Evolutionary conservation across 2,797 vertebrate species (phyloP).

Genomic region (Peromyscus nudipes): DNA sequence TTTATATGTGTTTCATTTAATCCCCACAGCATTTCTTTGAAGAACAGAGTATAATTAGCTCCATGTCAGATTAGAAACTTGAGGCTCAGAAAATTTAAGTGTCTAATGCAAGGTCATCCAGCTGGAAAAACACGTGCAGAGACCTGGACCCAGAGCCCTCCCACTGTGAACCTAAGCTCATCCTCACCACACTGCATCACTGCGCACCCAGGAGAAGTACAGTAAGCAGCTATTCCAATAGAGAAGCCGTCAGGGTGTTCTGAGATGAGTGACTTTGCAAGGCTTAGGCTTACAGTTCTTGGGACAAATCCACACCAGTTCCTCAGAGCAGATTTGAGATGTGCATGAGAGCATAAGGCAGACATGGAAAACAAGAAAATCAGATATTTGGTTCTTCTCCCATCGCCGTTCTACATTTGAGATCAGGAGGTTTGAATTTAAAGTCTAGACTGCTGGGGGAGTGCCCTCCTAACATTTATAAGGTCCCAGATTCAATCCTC

Average conservation of each 20-base stretch:
- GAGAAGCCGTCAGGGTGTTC: not conserved
- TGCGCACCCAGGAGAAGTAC: not conserved
- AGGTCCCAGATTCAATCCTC: not conserved
- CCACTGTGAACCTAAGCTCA: not conserved
- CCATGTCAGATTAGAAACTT: conserved; percentile 23
- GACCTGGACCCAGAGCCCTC: not conserved
- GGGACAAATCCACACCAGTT: conserved; percentile 20
- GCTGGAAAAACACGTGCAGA: not conserved
- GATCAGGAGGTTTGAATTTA: not conserved
- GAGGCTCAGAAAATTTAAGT: conserved; percentile 15
- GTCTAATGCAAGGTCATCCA: not conserved
- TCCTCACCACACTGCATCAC: not conserved
- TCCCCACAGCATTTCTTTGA: not conserved
- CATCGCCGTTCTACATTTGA: not conserved
- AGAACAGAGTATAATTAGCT: conserved; percentile 27
- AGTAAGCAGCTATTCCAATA: not conserved
- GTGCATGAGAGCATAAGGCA: not conserved
- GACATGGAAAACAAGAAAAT: conserved; percentile 8
- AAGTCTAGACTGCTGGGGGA: not conserved
- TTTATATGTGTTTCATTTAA: conserved; percentile 47
- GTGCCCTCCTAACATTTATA: not conserved
- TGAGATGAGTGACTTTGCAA: fast-evolving
- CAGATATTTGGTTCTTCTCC: not conserved
- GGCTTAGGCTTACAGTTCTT: not conserved
- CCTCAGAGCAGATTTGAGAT: not conserved